phyloP scores from a whole-genome alignment of 2,113 vertebrate species.

The Thunnus thynnus region DNA sequence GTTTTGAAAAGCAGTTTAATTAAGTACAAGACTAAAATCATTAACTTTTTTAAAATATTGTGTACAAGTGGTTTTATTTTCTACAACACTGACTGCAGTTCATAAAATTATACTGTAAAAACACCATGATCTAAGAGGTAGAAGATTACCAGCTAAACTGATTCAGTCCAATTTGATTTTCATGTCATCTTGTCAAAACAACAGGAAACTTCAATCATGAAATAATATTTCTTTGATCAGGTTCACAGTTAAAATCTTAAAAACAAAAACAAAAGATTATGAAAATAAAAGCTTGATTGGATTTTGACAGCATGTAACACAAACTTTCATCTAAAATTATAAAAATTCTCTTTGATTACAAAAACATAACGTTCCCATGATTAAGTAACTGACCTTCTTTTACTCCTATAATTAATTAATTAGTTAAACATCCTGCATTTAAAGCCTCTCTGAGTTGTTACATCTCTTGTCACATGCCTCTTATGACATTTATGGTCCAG shows the following conservation, averaged over 20 bases:
- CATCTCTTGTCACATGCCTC: not conserved
- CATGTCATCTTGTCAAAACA: not conserved
- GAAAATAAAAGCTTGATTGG: not conserved
- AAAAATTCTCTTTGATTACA: not conserved
- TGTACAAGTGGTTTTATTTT: not conserved
- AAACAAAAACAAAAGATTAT: not conserved
- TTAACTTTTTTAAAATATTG: not conserved
- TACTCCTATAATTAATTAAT: not conserved
- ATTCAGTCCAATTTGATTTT: not conserved
- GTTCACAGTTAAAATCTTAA: constrained; percentile 7
- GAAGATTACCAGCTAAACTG: not conserved
- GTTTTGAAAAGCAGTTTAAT: constrained; percentile 9
- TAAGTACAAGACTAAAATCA: not conserved
- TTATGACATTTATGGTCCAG: too few species aligned
- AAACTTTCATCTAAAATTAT: not conserved
- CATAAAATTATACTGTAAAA: not conserved
- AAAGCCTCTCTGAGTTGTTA: not conserved
- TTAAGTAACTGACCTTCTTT: not conserved
- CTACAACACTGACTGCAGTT: not conserved
- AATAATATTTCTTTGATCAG: not conserved
- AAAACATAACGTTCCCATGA: constrained; percentile 26
- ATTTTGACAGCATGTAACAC: not conserved
- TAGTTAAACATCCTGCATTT: not conserved
- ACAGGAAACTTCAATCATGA: not conserved
- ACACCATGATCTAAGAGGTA: constrained; percentile 20